phyloP scores from a whole-genome alignment of 2,797 vertebrate genomes.

The Takifugu rubripes region DNA sequence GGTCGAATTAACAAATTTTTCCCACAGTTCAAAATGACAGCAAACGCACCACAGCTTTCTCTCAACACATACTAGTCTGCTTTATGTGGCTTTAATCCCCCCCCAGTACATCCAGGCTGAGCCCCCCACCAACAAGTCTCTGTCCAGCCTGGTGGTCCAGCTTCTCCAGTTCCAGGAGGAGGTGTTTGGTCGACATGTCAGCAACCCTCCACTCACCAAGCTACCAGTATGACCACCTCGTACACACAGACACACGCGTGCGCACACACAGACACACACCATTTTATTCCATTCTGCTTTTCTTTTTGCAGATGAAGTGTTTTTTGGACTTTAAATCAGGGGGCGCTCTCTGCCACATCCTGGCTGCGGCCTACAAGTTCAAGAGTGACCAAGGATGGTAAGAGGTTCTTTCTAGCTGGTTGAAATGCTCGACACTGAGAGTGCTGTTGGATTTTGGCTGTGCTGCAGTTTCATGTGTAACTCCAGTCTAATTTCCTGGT shows the following conservation, averaged over 20 bases:
- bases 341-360: slow-evolving; percentile 92
- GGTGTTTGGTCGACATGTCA: slow-evolving; percentile 96
- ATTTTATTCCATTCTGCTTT: slow-evolving; percentile 1
- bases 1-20: neutral
- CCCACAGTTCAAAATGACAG: neutral
- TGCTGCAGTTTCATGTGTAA: slow-evolving; percentile 63
- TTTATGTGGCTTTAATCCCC: neutral
- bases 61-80: neutral
- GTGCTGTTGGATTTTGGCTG: slow-evolving; percentile 26
- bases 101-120: slow-evolving; percentile 95
- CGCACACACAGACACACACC: neutral
- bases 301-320: slow-evolving; percentile 86
- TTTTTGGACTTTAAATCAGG: slow-evolving; percentile 98
- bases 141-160: slow-evolving; percentile 96
- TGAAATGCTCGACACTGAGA: neutral
- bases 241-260: neutral
- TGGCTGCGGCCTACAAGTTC: slow-evolving; percentile 98
- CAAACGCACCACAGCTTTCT: no score
- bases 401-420: slow-evolving; percentile 63
- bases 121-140: slow-evolving; percentile 95
- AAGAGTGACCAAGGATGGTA: slow-evolving; percentile 99
- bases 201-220: slow-evolving; percentile 95
- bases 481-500: slow-evolving; percentile 75
- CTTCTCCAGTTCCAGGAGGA: slow-evolving; percentile 98
- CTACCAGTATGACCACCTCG: slow-evolving; percentile 77